phyloP scores from a whole-genome alignment of 37 sponge, comb jelly and placozoan genomes.

The Diacarnus erythraeanus region DNA sequence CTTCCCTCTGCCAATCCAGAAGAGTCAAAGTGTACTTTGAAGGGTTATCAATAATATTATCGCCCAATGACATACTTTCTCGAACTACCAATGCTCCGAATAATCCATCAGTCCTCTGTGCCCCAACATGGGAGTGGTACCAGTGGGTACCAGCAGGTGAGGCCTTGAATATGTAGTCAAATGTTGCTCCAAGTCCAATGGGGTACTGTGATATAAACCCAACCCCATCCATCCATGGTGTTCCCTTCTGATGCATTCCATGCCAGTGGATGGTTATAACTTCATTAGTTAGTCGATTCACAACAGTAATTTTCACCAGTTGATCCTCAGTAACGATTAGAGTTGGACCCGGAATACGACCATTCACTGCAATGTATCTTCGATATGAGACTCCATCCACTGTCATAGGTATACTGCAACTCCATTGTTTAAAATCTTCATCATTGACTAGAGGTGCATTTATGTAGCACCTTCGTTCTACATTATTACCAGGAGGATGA shows the following conservation, averaged over 20 bases:
- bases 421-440: not conserved
- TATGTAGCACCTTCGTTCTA: not conserved
- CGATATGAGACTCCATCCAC: conserved; percentile 52
- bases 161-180: conserved; percentile 65
- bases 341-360: conserved; percentile 58
- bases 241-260: conserved; percentile 58
- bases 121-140: conserved; percentile 81
- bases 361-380: conserved; percentile 46
- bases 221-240: conserved; percentile 84
- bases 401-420: conserved; percentile 40
- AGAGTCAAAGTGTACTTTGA: too few species aligned
- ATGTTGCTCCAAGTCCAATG: conserved; percentile 37
- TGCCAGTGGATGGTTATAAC: conserved; percentile 81
- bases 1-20: conserved; percentile 66
- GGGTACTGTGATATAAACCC: conserved; percentile 61
- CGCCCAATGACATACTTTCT: not conserved
- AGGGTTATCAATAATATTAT: too few species aligned
- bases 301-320: conserved; percentile 39
- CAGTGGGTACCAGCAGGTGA: conserved; percentile 76
- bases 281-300: conserved; percentile 61
- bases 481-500: not conserved
- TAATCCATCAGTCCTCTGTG: conserved; percentile 75
- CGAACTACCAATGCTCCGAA: conserved; percentile 71
- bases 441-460: not conserved
- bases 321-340: conserved; percentile 48